Percentiles rank a stretch among this genome's conserved stretches.
Evolutionary conservation across 1,140 invertebrate species (phyloP).

Genomic region (Bombus sylvicola): DNA sequence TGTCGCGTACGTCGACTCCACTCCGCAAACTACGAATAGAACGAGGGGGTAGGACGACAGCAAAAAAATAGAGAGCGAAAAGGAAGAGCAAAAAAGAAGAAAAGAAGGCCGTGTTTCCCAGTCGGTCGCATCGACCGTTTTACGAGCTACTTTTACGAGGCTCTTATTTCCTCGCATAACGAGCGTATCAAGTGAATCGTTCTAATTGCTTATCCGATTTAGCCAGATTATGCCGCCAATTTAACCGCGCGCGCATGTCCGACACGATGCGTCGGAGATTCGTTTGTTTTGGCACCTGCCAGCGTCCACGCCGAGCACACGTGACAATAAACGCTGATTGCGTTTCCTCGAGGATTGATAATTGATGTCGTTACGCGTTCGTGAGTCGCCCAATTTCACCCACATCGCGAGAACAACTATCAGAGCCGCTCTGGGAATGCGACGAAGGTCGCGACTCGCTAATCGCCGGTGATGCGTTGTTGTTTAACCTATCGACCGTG

Average conservation of each 20-base stretch:
- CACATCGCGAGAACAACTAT: background rate
- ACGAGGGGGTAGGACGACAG: no score
- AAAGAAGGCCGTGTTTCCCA: background rate
- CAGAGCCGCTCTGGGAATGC: background rate
- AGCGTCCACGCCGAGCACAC: background rate
- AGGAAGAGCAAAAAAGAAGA: background rate
- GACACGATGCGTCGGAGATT: background rate
- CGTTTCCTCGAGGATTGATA: conserved; percentile 52
- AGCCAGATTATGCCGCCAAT: conserved; percentile 52
- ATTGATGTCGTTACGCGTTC: conserved; percentile 48
- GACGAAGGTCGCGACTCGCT: background rate
- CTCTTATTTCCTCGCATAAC: conserved; percentile 20
- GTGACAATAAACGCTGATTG: conserved; percentile 41
- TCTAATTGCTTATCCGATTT: conserved; percentile 57
- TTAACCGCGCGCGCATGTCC: background rate
- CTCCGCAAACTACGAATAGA: background rate
- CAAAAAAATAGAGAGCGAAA: background rate
- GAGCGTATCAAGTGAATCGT: conserved; percentile 40
- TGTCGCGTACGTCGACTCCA: background rate
- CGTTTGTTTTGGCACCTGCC: conserved; percentile 42
- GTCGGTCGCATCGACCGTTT: background rate
- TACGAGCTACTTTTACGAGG: background rate
- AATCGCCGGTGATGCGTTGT: background rate
- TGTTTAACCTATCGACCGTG: background rate
- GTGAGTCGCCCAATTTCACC: conserved; percentile 42